phyloP scores from a whole-genome alignment of 1,140 invertebrate genomes.

The Drosophila micromelanica region DNA sequence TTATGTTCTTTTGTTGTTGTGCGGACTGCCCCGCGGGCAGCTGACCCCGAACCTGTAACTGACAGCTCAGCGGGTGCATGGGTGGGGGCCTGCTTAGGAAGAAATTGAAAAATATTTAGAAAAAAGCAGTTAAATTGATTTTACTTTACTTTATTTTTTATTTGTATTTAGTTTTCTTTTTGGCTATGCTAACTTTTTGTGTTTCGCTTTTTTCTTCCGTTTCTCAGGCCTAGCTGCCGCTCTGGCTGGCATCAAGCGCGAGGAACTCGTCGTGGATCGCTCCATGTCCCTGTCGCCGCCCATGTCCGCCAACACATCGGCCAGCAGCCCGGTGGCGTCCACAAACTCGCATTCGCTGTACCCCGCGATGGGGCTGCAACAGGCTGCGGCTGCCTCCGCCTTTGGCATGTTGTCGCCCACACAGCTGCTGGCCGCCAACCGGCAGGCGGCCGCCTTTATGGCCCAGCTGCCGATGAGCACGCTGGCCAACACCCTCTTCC shows the following conservation, averaged over 20 bases:
- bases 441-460: constrained; percentile 85
- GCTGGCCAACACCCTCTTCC: constrained; percentile 83
- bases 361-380: constrained; percentile 79
- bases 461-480: constrained; percentile 80
- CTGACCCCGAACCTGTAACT: constrained; percentile 36
- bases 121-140: neutral
- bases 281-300: constrained; percentile 78
- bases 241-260: constrained; percentile 84
- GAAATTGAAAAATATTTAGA: neutral
- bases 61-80: constrained; percentile 32
- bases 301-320: constrained; percentile 79
- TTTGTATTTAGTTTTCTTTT: constrained; percentile 1
- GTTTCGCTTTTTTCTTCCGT: constrained; percentile 44
- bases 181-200: constrained; percentile 31
- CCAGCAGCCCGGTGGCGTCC: constrained; percentile 61
- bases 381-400: constrained; percentile 84
- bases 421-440: constrained; percentile 86
- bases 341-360: constrained; percentile 70
- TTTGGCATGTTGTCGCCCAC: constrained; percentile 85
- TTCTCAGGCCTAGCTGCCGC: constrained; percentile 84
- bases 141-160: neutral
- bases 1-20: neutral
- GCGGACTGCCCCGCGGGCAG: constrained; percentile 15
- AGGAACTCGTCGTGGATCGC: constrained; percentile 82
- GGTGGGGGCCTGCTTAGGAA: neutral